These are phyloP conservation scores for Pterophyllum scalare DNA, from an alignment of 2,113 vertebrate species.

Conservation along the genomic window DNA sequence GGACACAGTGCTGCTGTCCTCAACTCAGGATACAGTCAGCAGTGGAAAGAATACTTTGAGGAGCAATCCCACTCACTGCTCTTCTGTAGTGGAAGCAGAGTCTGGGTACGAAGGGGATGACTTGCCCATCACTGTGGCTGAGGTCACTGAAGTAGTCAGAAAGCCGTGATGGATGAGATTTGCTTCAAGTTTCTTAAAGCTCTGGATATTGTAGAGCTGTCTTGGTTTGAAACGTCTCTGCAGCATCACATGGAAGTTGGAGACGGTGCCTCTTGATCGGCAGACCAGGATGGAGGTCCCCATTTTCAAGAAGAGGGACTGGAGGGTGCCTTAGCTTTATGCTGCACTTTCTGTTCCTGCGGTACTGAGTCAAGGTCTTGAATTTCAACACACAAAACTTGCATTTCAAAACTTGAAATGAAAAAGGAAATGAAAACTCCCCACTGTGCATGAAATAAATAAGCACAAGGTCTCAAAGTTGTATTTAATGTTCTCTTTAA, in stretches of 20 bases:
- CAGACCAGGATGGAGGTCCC: rapidly evolving
- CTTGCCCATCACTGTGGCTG: neutral
- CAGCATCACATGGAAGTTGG: neutral
- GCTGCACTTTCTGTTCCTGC: no score
- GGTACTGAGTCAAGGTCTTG: neutral
- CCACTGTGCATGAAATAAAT: neutral
- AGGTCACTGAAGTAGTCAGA: neutral
- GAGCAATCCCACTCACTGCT: no score
- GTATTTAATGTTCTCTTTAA: neutral
- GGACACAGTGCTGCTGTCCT: neutral
- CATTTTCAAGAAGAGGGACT: neutral
- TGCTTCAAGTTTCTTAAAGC: neutral
- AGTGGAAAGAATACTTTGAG: neutral
- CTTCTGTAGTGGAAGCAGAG: neutral
- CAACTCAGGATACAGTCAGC: neutral
- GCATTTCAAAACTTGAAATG: neutral
- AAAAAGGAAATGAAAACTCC: neutral
- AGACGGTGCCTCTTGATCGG: neutral
- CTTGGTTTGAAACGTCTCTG: neutral
- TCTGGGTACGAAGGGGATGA: neutral
- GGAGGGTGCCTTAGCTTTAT: no score
- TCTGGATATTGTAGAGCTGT: no score
- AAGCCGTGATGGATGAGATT: neutral
- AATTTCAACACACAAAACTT: neutral
- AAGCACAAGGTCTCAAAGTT: neutral